Base-by-base conservation (phyloP, 92 coral and sea anemone genomes). In the Porites lobata region DNA sequence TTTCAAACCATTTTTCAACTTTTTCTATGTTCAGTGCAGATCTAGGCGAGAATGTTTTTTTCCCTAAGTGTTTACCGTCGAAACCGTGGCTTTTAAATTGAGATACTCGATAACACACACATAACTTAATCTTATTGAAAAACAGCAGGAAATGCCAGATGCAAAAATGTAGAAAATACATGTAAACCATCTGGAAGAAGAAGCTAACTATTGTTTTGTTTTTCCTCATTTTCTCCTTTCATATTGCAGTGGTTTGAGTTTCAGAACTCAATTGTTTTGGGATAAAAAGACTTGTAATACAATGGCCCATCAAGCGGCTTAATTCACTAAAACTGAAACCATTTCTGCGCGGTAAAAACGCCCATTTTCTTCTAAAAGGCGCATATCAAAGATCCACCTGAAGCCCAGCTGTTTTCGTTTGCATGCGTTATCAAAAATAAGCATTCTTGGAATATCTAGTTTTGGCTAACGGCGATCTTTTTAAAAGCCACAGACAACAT, bases 381-480 rank as follows among this genome's bases (percentile, higher is more conserved):
- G 61, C 61, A 14, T 56, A 56, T 54, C 26, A 59, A 32, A 59
- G 6, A 15, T 32, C 57, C 21, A 83, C 73, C 68, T 7, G 22
- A 22, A 18, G 19, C 72, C 79, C 87, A 84, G 87, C 80, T 84
- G 80, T 84, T 84, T 84, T 84, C 72, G 54, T 82, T 84, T 74
- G 80, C 73, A 74, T 72, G 59, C 32, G 62, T 84, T 84, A 84
- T 73, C 87, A 67, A 82, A 84, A 73, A 17, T 47, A 43, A 17
- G 64, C 76, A 84, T 84, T 84, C 80, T 75, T 84, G 50, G 72
- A 76, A 84, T 84, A 43, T 71, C 72, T 84, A 20, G 77, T 61
- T 56, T 32, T 20, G 24, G 22, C 75, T 18, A 21, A 50, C 85
- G 7, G 50, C 62, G 80, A 47, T 84, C 87, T 61, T 62, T 83